Conservation (phyloP, 2,113 vertebrate species). For the Macaca fascicularis region DNA sequence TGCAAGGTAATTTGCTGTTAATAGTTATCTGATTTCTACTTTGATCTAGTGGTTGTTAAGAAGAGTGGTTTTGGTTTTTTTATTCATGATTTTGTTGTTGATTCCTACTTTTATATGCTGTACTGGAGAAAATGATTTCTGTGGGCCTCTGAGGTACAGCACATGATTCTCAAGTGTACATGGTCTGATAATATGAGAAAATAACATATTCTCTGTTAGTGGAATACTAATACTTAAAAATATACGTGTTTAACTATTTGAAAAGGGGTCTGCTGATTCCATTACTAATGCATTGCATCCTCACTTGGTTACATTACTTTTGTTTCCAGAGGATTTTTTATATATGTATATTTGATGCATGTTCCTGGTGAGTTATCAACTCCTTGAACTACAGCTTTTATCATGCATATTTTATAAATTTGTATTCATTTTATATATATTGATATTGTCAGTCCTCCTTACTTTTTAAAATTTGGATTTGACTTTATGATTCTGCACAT, state of each 20-base stretch:
- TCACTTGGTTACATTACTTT: slow-evolving; percentile 19
- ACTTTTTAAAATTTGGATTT: not conserved
- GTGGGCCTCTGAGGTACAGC: not conserved
- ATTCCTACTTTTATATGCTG: not conserved
- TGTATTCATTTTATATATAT: not conserved
- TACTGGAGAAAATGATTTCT: not conserved
- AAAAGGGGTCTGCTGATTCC: not conserved
- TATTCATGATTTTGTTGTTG: not conserved
- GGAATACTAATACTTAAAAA: not conserved
- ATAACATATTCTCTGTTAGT: not conserved
- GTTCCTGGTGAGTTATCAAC: not conserved
- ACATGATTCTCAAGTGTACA: not conserved
- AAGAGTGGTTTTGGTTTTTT: not conserved
- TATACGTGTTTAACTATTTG: slow-evolving; percentile 14
- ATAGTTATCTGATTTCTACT: not conserved
- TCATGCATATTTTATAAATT: not conserved
- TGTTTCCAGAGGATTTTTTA: not conserved
- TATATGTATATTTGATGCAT: not conserved
- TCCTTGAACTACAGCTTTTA: not conserved
- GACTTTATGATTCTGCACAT: not conserved
- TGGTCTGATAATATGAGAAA: not conserved
- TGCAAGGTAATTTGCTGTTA: not conserved
- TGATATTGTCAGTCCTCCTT: not conserved
- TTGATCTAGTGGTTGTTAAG: not conserved
- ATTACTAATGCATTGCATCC: not conserved